Percentiles rank a stretch among this genome's conserved stretches.
These are phyloP conservation scores for Psylliodes chrysocephalus DNA, from an alignment of 2,888 invertebrate genomes.

Conservation along the genomic window DNA sequence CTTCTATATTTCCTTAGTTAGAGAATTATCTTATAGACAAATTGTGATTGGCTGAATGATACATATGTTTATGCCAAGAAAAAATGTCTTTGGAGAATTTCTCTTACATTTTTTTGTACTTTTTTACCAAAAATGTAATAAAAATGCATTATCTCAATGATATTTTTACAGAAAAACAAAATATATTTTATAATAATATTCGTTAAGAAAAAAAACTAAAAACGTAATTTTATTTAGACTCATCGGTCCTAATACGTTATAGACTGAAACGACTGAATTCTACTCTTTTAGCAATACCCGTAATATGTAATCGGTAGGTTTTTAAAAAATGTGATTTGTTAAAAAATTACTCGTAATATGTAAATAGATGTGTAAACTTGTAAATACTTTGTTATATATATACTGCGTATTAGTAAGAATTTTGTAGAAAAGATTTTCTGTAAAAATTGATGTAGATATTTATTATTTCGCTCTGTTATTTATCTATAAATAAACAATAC, in stretches of 20 bases:
- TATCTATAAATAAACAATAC: slow-evolving; percentile 55
- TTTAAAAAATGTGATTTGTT: slow-evolving; percentile 50
- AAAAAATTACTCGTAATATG: slow-evolving; percentile 38
- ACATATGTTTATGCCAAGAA: too few species aligned
- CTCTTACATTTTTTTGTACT: too few species aligned
- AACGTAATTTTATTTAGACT: not conserved
- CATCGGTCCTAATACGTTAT: slow-evolving; percentile 25
- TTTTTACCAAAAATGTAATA: too few species aligned
- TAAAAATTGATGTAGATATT: slow-evolving; percentile 56
- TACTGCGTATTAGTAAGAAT: slow-evolving; percentile 46
- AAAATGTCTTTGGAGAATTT: too few species aligned
- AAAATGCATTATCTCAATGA: too few species aligned
- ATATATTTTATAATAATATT: too few species aligned
- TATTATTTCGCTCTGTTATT: slow-evolving; percentile 57
- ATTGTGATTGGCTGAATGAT: too few species aligned
- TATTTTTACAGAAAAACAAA: too few species aligned
- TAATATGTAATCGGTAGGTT: slow-evolving; percentile 42
- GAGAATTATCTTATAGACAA: too few species aligned
- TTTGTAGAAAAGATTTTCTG: slow-evolving; percentile 53
- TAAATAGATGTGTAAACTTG: slow-evolving; percentile 47
- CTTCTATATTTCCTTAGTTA: too few species aligned
- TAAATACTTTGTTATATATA: slow-evolving; percentile 53
- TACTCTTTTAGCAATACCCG: slow-evolving; percentile 57
- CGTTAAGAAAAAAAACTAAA: too few species aligned
- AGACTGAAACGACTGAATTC: slow-evolving; percentile 55